phyloP scores from a whole-genome alignment of 2,113 vertebrate genomes.

The Eclectus roratus region DNA sequence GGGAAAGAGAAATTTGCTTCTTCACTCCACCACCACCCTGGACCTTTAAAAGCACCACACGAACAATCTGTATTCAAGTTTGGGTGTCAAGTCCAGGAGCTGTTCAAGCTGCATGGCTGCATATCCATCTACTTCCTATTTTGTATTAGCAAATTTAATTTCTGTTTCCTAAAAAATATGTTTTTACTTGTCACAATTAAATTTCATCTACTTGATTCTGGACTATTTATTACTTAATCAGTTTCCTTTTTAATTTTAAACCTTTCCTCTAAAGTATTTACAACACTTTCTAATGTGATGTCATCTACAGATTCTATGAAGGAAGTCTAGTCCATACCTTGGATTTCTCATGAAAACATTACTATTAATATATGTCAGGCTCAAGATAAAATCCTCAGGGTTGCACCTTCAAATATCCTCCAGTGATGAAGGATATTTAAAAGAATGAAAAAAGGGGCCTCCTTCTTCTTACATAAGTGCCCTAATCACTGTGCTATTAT shows the following conservation, averaged over 20 bases:
- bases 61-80: background rate
- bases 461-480: background rate
- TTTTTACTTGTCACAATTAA: background rate
- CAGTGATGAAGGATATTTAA: background rate
- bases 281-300: background rate
- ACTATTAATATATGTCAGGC: background rate
- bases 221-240: background rate
- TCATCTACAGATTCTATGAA: background rate
- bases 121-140: background rate
- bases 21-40: background rate
- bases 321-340: background rate
- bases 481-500: background rate
- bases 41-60: background rate
- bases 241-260: background rate
- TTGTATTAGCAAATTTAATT: background rate
- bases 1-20: background rate
- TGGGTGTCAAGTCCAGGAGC: background rate
- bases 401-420: background rate
- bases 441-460: background rate
- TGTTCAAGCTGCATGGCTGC: background rate
- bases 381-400: background rate
- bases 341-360: background rate
- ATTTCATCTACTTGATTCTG: background rate
- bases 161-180: background rate
- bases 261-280: background rate